phyloP scores from a whole-genome alignment of 2,888 invertebrate genomes.

The Autographa pulchrina region DNA sequence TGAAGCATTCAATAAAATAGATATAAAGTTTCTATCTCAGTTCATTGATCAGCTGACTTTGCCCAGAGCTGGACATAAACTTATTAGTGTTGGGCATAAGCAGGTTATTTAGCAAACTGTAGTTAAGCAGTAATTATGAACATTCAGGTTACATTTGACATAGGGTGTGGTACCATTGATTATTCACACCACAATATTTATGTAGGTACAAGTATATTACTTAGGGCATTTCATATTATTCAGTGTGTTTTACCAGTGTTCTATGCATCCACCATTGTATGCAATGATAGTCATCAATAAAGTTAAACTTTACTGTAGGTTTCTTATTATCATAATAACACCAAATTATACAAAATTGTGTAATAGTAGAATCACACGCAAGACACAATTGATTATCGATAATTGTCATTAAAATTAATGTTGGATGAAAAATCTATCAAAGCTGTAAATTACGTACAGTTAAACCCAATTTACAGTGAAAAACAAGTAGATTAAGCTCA shows the following conservation, averaged over 20 bases:
- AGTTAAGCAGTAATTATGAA: slow-evolving; percentile 6
- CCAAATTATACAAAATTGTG: slow-evolving; percentile 11
- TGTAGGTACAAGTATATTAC: slow-evolving; percentile 19
- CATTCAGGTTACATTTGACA: slow-evolving; percentile 27
- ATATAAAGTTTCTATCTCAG: too few species aligned
- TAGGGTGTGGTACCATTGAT: slow-evolving; percentile 58
- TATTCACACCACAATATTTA: slow-evolving; percentile 30
- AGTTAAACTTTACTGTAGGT: neutral
- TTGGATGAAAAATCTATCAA: slow-evolving; percentile 26
- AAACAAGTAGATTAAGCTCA: slow-evolving; percentile 33
- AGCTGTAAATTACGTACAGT: slow-evolving; percentile 16
- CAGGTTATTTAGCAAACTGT: neutral
- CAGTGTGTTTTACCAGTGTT: neutral
- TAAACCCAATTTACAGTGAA: slow-evolving; percentile 33
- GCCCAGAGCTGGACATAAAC: slow-evolving; percentile 1
- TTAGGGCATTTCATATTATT: slow-evolving; percentile 19
- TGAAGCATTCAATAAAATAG: too few species aligned
- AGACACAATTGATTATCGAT: slow-evolving; percentile 33
- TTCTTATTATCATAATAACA: neutral
- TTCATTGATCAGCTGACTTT: neutral
- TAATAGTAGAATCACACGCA: slow-evolving; percentile 13
- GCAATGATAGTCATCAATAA: slow-evolving; percentile 6
- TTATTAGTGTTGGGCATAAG: neutral
- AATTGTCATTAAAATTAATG: slow-evolving; percentile 26
- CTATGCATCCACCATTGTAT: neutral